Evolutionary conservation across 1,140 invertebrate species (phyloP).

Genomic region (Latrodectus geometricus): DNA sequence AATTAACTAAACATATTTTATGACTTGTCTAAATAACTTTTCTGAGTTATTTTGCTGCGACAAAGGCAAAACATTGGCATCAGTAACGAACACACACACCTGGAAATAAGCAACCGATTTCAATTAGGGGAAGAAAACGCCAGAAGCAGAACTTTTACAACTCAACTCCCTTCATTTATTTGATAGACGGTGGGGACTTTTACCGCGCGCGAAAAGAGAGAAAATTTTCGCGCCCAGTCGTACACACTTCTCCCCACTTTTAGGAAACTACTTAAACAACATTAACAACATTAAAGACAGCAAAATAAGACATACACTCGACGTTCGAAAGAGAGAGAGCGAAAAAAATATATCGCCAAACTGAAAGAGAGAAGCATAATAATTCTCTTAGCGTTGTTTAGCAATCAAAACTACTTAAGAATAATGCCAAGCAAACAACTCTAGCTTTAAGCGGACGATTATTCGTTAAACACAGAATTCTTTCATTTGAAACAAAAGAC

Average conservation of each 20-base stretch:
- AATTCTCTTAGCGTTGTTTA: conserved; percentile 44
- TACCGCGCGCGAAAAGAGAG: neutral
- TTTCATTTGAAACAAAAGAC: conserved; percentile 62
- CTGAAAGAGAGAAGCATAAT: conserved; percentile 33
- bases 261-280: conserved; percentile 59
- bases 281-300: conserved; percentile 58
- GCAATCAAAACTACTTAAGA: conserved; percentile 62
- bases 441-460: conserved; percentile 48
- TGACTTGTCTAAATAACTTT: conserved; percentile 60
- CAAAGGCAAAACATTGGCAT: conserved; percentile 28
- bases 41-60: conserved; percentile 11
- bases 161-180: conserved; percentile 52
- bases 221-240: conserved; percentile 20
- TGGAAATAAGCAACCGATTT: conserved; percentile 47
- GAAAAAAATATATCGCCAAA: conserved; percentile 23
- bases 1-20: conserved; percentile 62
- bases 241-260: conserved; percentile 15
- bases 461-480: conserved; percentile 59
- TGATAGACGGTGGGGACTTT: conserved; percentile 50
- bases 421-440: conserved; percentile 57
- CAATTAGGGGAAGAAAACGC: conserved; percentile 50
- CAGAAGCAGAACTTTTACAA: conserved; percentile 40
- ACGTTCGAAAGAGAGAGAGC: neutral
- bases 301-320: conserved; percentile 39
- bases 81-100: conserved; percentile 13